Evolutionary conservation across 2,888 invertebrate genomes (phyloP), one percentile per base, ranked within the genome.

Genomic region (Parapristionchus giblindavisi): DNA sequence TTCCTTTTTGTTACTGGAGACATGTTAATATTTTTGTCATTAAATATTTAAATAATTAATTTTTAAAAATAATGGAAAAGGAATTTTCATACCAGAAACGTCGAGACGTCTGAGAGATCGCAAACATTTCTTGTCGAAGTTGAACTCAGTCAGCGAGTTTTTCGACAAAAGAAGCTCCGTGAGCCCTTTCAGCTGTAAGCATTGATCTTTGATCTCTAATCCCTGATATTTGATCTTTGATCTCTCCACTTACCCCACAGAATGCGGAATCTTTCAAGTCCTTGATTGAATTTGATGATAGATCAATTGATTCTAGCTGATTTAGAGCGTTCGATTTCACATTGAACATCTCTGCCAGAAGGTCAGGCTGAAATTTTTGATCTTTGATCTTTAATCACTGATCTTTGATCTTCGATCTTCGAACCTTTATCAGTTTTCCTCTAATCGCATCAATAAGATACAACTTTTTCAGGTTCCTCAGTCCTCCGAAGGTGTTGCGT

Each of bases 81-180:
- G n/a, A 63, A 83, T 77, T 0, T 75, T 27, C 72, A 82, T 83
- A 17, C 77, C 77, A n/a, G 78, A 72, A 24, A 84, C 61, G 48
- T 80, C 75, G 6, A 83, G 77, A 6, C 71, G 77, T 29, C 76
- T 74, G n/a, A 83, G 58, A 3, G 75, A 77, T 29, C 21, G 48
- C 17, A 83, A 66, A 72, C 83, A 83, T 11, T 58, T 75, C n/a
- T 73, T 51, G 8, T 75, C 78, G 27, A 83, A 77, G 4, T 80
- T 76, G 34, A 83, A 78, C 11, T 52, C 36, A n/a, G 58, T 66
- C 29, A 84, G 68, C 11, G 60, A 32, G 65, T 84, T 84, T 73
- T 82, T 77, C 2, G 74, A 56, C 4, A 83, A 74, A 34, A 79
- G 76, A 6, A 84, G 75, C 24, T 80, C 76, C 27, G 58, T 71